Percentiles rank a stretch among this genome's conserved stretches.
Evolutionary conservation across 2,888 invertebrate genomes (phyloP).

Genomic region (Tipula lateralis): DNA sequence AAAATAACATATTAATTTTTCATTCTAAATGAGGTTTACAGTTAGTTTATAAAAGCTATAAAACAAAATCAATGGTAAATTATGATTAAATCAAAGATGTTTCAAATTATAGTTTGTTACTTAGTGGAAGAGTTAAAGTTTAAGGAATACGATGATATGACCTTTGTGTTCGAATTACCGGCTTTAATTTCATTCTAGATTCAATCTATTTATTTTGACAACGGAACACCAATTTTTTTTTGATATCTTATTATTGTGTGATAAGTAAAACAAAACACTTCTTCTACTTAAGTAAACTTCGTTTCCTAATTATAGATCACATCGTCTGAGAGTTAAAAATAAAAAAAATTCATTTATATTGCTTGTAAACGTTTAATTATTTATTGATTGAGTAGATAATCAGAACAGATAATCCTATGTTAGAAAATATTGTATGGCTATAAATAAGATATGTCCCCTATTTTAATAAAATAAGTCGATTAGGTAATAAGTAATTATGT

Average conservation of each 20-base stretch:
- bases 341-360: background rate
- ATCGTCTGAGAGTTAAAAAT: background rate
- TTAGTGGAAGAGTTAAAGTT: background rate
- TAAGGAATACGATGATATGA: background rate
- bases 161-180: background rate
- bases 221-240: background rate
- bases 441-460: background rate
- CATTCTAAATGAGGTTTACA: background rate
- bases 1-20: background rate
- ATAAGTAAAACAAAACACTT: background rate
- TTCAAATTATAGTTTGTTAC: background rate
- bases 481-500: background rate
- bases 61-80: background rate
- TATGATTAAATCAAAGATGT: background rate
- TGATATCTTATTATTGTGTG: background rate
- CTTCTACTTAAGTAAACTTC: background rate
- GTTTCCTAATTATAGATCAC: background rate
- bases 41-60: background rate
- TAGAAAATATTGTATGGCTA: background rate
- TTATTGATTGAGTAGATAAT: background rate
- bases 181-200: background rate
- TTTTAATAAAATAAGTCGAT: background rate
- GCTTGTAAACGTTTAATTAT: background rate
- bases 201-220: background rate
- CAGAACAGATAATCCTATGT: background rate